Base-by-base conservation (phyloP, 1,140 invertebrate species). In the Ceratina australensis region DNA sequence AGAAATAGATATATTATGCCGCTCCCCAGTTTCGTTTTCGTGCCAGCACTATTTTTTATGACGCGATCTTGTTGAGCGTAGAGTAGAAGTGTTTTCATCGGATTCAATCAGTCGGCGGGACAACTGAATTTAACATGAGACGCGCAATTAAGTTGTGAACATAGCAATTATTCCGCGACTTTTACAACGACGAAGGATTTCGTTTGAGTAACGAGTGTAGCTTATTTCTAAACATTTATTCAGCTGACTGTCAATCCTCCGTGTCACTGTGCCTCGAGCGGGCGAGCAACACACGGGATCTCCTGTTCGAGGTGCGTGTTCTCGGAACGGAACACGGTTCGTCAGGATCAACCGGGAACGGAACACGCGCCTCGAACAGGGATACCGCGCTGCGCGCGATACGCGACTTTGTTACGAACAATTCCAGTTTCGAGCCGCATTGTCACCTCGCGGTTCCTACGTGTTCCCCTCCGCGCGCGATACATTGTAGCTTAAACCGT, bases 341-440 rank as follows among this genome's bases (percentile, higher is more conserved):
- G 33, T 42, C 33, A 42, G 33, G 33, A 42, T 42, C 33, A 42
- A 42, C 33, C 33, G 33, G 33, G 33, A 42, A 42, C 33, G 52
- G 50, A 77, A 83, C 74, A 65, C 47, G 57, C 67, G 52, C 82
- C 56, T 28, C 65, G 56, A 47, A 28, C 59, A 54, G 63, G 24
- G 78, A 83, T 83, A 78, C 49, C 65, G 18, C 24, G 8, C 16
- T 12, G 16, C 22, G 26, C 64, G 26, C 26, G 66, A 60, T 72
- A 79, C 68, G 82, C 81, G 86, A 89, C 80, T 86, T 89, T 84
- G 87, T 87, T 86, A 33, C 75, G 84, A 84, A 81, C 76, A 89
- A 89, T 87, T 81, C 69, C 74, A 79, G 80, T 80, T 64, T 79
- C n/a, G 26, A 33, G 26, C 7, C 50, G 15, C 49, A 54, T 15